A percentile compares a stretch with the other conserved stretches of the same genome.
These are phyloP conservation scores for Aphelenchoides fujianensis DNA, from an alignment of 1,140 invertebrate genomes.

Conservation along the genomic window DNA sequence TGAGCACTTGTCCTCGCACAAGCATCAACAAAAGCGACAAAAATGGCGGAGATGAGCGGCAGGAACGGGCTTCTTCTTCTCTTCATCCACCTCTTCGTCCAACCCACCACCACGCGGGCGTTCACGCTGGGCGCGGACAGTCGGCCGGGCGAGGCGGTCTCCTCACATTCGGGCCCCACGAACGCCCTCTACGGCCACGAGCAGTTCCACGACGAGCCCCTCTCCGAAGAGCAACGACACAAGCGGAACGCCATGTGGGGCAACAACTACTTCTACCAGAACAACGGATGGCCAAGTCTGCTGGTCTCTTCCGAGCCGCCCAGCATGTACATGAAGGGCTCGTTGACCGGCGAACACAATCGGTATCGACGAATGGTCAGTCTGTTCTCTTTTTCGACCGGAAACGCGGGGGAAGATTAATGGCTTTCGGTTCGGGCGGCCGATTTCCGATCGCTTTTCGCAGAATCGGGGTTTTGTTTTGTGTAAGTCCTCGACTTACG, in stretches of 20 bases:
- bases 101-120: neutral
- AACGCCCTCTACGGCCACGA: slow-evolving; percentile 46
- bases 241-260: slow-evolving; percentile 44
- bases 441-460: neutral
- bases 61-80: neutral
- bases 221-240: slow-evolving; percentile 15
- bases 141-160: slow-evolving; percentile 29
- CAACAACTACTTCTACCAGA: slow-evolving; percentile 32
- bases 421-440: neutral
- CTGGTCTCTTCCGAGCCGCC: slow-evolving; percentile 50
- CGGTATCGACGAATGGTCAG: slow-evolving; percentile 59
- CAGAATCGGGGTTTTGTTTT: neutral
- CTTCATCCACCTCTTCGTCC: neutral
- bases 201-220: slow-evolving; percentile 23
- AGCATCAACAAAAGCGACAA: neutral
- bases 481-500: too few relatives aligned
- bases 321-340: slow-evolving; percentile 49
- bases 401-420: too few relatives aligned
- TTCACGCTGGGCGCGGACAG: slow-evolving; percentile 15
- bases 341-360: slow-evolving; percentile 57
- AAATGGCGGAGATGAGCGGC: neutral
- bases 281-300: slow-evolving; percentile 41
- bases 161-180: slow-evolving; percentile 51
- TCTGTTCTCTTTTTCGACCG: too few relatives aligned
- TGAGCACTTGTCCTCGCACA: neutral